Conservation (phyloP, 2,797 vertebrate species). For the Oceanodroma leucorhoa region DNA sequence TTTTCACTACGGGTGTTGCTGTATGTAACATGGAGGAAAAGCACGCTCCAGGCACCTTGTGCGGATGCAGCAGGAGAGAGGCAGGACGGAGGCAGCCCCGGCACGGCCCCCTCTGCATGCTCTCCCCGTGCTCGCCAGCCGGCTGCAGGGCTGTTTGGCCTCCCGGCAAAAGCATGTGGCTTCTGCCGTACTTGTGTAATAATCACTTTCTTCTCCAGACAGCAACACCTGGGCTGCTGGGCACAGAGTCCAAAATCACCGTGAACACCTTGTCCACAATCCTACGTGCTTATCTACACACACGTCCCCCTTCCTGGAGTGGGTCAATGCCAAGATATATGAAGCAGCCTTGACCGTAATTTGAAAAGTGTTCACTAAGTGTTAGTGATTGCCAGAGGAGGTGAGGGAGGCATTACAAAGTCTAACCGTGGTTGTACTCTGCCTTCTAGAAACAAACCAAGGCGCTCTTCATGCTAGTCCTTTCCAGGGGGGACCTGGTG, state of each 20-base stretch:
- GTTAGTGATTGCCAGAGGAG: background rate
- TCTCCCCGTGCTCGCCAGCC: background rate
- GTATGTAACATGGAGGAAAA: background rate
- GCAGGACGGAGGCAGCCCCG: background rate
- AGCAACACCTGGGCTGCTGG: background rate
- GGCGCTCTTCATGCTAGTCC: background rate
- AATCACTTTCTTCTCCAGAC: background rate
- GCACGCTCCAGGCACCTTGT: background rate
- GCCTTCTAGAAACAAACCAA: background rate
- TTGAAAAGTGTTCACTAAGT: background rate
- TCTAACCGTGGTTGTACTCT: background rate
- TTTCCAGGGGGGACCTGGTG: background rate
- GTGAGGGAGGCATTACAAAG: background rate
- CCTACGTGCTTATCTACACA: background rate
- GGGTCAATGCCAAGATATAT: background rate
- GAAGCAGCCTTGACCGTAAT: background rate
- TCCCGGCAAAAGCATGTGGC: background rate
- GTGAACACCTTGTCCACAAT: background rate
- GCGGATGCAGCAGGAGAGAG: background rate
- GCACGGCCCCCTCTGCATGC: accelerated
- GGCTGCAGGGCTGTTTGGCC: background rate
- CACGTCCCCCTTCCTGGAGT: background rate
- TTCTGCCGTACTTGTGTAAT: background rate
- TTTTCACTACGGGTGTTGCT: background rate
- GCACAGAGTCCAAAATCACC: background rate